phyloP scores from a whole-genome alignment of 2,888 invertebrate genomes.

The Cephus spinipes region DNA sequence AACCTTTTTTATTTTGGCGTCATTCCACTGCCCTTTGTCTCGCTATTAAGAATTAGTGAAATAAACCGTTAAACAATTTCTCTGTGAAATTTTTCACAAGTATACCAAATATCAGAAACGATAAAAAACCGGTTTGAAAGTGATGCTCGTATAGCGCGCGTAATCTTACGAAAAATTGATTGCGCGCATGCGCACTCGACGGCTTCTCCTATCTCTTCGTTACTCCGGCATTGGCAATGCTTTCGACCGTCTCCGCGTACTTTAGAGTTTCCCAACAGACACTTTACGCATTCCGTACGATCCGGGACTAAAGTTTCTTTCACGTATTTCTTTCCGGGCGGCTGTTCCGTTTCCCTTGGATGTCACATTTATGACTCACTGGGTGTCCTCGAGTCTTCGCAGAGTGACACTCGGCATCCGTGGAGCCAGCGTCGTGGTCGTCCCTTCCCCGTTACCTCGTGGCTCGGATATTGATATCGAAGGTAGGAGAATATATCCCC shows the following conservation, averaged over 20 bases:
- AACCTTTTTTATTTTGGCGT: background rate
- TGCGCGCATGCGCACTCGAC: background rate
- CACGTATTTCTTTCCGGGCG: background rate
- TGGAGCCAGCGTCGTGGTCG: background rate
- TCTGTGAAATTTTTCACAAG: background rate
- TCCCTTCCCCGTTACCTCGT: too few relatives aligned
- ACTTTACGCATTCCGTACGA: background rate
- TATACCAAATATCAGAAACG: background rate
- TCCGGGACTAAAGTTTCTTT: background rate
- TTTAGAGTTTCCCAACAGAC: background rate
- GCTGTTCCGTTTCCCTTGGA: background rate
- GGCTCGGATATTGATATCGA: background rate
- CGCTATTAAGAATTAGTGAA: constrained; percentile 44
- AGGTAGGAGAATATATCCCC: background rate
- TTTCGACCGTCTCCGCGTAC: background rate
- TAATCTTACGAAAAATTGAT: background rate
- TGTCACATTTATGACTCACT: background rate
- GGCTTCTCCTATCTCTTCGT: background rate
- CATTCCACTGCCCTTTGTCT: constrained; percentile 6
- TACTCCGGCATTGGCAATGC: background rate
- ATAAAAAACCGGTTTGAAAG: background rate
- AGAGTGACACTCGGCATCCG: background rate
- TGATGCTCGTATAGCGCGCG: background rate
- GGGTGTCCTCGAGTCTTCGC: background rate
- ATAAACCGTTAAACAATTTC: constrained; percentile 46